phyloP scores from a whole-genome alignment of 2,888 invertebrate species.

The Pediacus dermestoides region DNA sequence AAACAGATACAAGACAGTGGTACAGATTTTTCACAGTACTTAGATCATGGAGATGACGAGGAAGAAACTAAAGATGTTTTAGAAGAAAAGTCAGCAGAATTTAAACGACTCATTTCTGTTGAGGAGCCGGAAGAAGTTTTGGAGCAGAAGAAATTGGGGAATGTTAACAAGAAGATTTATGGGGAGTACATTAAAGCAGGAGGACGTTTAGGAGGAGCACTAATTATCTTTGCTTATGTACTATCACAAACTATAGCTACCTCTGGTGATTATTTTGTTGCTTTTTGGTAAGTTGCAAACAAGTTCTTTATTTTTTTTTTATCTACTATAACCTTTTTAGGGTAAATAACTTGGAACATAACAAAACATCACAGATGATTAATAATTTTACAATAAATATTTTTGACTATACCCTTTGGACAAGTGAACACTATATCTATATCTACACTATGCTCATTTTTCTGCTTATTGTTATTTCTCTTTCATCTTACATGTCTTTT shows the following conservation, averaged over 20 bases:
- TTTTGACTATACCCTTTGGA: too few relatives aligned
- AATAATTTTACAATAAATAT: neutral
- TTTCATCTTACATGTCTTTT: constrained; percentile 49
- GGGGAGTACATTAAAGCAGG: constrained; percentile 68
- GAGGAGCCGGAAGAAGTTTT: too few relatives aligned
- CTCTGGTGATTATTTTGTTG: constrained; percentile 1
- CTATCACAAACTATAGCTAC: neutral
- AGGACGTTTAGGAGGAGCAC: constrained; percentile 49
- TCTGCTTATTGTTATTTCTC: constrained; percentile 46
- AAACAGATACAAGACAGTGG: too few relatives aligned
- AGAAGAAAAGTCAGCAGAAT: too few relatives aligned
- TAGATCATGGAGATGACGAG: too few relatives aligned
- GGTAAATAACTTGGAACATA: constrained; percentile 39
- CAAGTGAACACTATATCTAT: constrained; percentile 41
- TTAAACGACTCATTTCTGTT: too few relatives aligned
- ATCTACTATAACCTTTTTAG: too few relatives aligned
- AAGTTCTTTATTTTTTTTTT: neutral
- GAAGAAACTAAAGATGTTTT: too few relatives aligned
- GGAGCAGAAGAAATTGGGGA: too few relatives aligned
- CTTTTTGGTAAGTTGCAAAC: constrained; percentile 7
- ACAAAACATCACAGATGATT: constrained; percentile 5
- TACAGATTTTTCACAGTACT: too few relatives aligned
- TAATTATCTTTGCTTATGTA: neutral
- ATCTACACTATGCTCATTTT: constrained; percentile 34
- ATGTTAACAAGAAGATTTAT: constrained; percentile 54